Base-by-base conservation (phyloP, 2,888 invertebrate genomes). In the Zhuqinia jingwanae region DNA sequence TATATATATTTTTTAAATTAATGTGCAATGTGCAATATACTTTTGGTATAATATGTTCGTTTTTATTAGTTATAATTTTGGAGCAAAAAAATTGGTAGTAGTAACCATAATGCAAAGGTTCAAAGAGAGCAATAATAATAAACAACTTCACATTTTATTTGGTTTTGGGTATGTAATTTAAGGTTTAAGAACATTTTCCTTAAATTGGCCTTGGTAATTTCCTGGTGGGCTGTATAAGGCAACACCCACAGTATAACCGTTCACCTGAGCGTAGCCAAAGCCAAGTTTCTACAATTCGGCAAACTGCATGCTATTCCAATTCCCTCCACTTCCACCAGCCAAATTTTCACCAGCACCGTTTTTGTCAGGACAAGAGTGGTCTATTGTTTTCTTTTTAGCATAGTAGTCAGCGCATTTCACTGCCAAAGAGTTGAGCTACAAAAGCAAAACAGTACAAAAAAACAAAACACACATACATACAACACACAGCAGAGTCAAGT, bases 221-320 rank as follows among this genome's bases (percentile, higher is more conserved):
- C 84, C 84, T 56, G 84, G 68, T 15, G 84, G 84, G 17, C 70
- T 58, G 70, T 84, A 84, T 20, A 77, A 13, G n/a, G 17, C 84
- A 27, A 77, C 77, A 36, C 42, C 56, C 1, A 36, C 77, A 42
- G 68, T 70, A 13, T 30, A 84, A 0, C 84, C 77, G 30, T 77
- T 70, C 8, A 56, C 22, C 20, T 20, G 45, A 27, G 65, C 78
- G 36, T 60, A 68, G 2, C 83, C 83, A 42, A 83, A 76, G 20
- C 83, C 83, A 36, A 83, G 22, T 47, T 65, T 60, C 22, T 50
- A 60, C 65, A 65, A 1, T 50, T 83, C 82, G 10, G 83, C 75
- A 76, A 83, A 76, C 53, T 83, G 76, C n/a, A 50, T 25, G 53
- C 30, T 36, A 25, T 22, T 76, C 83, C 75, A 76, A 17, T n/a